phyloP scores from a whole-genome alignment of 2,797 vertebrate species.

The Setipinna tenuifilis region DNA sequence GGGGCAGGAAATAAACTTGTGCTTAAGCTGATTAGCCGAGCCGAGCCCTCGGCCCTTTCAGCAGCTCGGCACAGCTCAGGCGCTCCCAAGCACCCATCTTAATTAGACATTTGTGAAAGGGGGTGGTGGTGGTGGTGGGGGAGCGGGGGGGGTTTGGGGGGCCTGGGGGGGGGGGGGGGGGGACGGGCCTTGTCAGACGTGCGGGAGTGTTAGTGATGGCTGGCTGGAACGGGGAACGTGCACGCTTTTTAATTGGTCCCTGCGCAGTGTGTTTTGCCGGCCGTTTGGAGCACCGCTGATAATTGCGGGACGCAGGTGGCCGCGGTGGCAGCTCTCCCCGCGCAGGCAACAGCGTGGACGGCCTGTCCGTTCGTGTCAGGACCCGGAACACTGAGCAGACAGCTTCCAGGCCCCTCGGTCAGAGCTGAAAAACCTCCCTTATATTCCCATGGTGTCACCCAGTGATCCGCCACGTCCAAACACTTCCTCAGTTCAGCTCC shows the following conservation, averaged over 20 bases:
- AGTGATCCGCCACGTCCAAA: neutral
- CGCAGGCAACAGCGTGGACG: conserved; percentile 51
- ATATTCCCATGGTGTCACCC: conserved; percentile 15
- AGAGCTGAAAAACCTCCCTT: neutral
- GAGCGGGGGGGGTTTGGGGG: neutral
- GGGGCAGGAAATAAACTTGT: conserved; percentile 56
- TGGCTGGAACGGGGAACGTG: conserved; percentile 63
- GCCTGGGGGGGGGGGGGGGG: neutral
- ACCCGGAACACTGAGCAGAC: conserved; percentile 65
- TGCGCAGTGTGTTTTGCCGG: conserved; percentile 52
- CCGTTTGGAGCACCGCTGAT: conserved; percentile 63
- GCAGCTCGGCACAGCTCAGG: conserved; percentile 28
- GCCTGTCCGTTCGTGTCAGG: conserved; percentile 66
- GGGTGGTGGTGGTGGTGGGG: conserved; percentile 20
- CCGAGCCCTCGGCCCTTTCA: conserved; percentile 48
- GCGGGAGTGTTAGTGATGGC: conserved; percentile 68
- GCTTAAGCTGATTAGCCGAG: conserved; percentile 59
- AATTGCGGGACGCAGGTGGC: conserved; percentile 68
- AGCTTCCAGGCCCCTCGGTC: conserved; percentile 56
- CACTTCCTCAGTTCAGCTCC: neutral
- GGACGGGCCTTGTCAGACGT: conserved; percentile 61
- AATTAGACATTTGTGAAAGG: conserved; percentile 19
- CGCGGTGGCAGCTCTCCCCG: conserved; percentile 50
- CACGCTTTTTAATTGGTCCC: conserved; percentile 69
- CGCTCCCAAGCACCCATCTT: neutral